These are phyloP conservation scores for Drosophila ambigua DNA, from an alignment of 1,140 invertebrate species.

Conservation along the genomic window DNA sequence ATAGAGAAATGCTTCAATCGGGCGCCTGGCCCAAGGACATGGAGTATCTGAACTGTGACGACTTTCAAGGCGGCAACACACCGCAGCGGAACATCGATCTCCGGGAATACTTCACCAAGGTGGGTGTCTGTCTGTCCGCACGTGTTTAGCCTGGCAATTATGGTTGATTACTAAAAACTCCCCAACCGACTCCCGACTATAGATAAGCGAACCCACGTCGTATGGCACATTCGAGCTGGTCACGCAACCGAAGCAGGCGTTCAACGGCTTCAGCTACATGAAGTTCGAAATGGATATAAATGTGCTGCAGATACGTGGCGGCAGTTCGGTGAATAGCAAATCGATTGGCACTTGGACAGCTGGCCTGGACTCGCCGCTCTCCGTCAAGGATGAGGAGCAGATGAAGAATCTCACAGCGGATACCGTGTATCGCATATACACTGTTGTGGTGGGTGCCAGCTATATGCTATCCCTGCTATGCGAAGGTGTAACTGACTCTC, in stretches of 20 bases:
- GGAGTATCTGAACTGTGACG: slow-evolving; percentile 90
- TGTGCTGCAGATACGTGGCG: slow-evolving; percentile 87
- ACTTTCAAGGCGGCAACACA: slow-evolving; percentile 89
- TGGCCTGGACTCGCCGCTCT: slow-evolving; percentile 87
- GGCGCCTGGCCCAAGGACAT: slow-evolving; percentile 89
- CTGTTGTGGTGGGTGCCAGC: slow-evolving; percentile 87
- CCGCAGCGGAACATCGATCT: slow-evolving; percentile 87
- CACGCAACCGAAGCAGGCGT: slow-evolving; percentile 83
- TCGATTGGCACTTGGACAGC: slow-evolving; percentile 88
- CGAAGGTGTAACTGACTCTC: background rate
- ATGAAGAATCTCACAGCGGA: slow-evolving; percentile 91
- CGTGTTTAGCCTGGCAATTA: slow-evolving; percentile 42
- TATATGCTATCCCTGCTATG: background rate
- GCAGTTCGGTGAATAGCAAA: slow-evolving; percentile 87
- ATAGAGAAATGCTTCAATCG: slow-evolving; percentile 84
- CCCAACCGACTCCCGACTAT: background rate
- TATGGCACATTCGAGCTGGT: slow-evolving; percentile 87
- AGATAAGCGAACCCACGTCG: slow-evolving; percentile 86
- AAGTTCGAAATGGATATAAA: slow-evolving; percentile 89
- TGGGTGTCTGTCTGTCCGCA: slow-evolving; percentile 55
- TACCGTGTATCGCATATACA: slow-evolving; percentile 92
- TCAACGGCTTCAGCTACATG: slow-evolving; percentile 89
- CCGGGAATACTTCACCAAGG: slow-evolving; percentile 85
- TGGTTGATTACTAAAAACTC: slow-evolving; percentile 63
- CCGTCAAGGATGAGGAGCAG: slow-evolving; percentile 86